Base-by-base conservation (phyloP, 2,113 vertebrate species). In the Colius striatus region DNA sequence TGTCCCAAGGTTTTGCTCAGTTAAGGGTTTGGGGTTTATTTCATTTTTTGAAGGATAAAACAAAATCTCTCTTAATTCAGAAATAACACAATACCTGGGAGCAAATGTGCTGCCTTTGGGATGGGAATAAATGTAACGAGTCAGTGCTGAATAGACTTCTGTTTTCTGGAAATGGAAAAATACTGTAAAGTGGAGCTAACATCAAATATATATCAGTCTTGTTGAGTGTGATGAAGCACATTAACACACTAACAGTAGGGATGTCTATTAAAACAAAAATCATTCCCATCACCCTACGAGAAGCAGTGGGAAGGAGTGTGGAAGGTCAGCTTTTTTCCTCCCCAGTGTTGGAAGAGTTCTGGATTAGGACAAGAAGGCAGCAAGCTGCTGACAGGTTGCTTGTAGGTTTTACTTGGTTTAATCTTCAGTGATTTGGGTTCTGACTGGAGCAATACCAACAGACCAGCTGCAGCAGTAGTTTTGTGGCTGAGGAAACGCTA, bases 331-430 rank as follows among this genome's bases (percentile, higher is more conserved):
- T 32, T 29, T 27, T 14, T 3, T 2, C 6, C 1, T 79, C 29
- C 0, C 0, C 51, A 41, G 6, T 25, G 2, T 6, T 55, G 23
- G 10, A 16, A 26, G 23, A 51, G 34, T 71, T 71, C 5, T 17
- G 43, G 54, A 11, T 81, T 27, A 10, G 60, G 73, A n/a, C 15
- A 4, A 13, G 2, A 18, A 54, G 16, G 73, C 36, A 83, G 21
- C 18, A 27, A 23, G 8, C 13, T 63, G 0, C 29, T 57, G 81
- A 20, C 26, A 6, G 61, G 34, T 66, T 76, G 34, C 67, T 58
- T 8, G 38, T 27, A 4, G 10, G 5, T 29, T 67, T 80, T 60
- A 3, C 38, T 61, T 25, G 45, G 16, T 78, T 21, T 62, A 0
- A 21, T 70, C 29, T 45, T 16, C 19, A 16, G 25, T 61, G 34